Base-by-base conservation (phyloP, 1,140 invertebrate species). In the Galleria mellonella region DNA sequence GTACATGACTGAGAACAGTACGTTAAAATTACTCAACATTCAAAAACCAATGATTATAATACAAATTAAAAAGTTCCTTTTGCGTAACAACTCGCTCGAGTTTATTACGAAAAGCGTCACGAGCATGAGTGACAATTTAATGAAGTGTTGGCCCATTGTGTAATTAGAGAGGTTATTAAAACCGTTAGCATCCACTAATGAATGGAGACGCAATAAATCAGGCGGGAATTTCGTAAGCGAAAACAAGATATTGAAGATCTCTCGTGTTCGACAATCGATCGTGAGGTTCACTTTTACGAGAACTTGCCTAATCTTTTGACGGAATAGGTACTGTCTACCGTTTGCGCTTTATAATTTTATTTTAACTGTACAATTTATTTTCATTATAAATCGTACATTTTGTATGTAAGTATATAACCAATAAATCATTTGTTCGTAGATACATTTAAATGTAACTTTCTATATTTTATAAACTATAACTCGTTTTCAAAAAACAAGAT, bases 121-220 rank as follows among this genome's bases (percentile, higher is more conserved):
- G 27, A 30, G 2, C 52, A 32, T 76, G 72, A 76, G 67, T 82
- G 77, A 77, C 77, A 82, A 78, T 82, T 72, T 77, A 77, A 82
- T 78, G 68, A 82, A 75, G 72, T 67, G 63, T 74, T 72, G 54
- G 55, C 13, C 45, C 53, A 70, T 78, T 78, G 71, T 77, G 62
- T 69, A 74, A 82, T 72, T 75, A 64, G 58, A 65, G 56, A 57
- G 57, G 62, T 67, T 71, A 72, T 77, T 77, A 75, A 72, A 74
- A 23, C 17, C 71, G 61, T 56, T 50, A 48, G 60, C 55, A 52
- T 51, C n/a, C 46, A 55, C 58, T 72, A 70, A 76, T 79, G 71
- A 72, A 78, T 73, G 61, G 43, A 53, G 44, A 33, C 62, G 51
- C 64, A 55, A 67, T 70, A 62, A 47, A 44, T 47, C 42, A 29